These are phyloP conservation scores for Meriones unguiculatus DNA, from an alignment of 2,113 vertebrate genomes.

Conservation along the genomic window DNA sequence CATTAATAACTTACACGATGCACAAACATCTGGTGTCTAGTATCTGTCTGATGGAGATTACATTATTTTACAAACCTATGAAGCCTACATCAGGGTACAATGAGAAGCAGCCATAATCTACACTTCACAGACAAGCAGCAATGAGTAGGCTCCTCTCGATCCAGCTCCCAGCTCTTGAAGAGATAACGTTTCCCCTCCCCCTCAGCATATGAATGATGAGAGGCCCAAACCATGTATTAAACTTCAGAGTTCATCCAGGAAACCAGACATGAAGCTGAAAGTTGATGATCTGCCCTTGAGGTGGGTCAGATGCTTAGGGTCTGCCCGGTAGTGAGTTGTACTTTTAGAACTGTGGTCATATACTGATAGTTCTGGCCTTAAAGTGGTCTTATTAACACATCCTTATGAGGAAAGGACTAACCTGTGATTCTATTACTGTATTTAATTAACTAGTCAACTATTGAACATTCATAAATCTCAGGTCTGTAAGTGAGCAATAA, in stretches of 20 bases:
- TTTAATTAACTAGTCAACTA: slow-evolving; percentile 84
- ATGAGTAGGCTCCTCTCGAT: neutral
- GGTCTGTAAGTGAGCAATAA: slow-evolving; percentile 74
- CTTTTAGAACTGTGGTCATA: neutral
- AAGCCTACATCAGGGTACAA: accelerated
- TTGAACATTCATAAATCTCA: slow-evolving; percentile 74
- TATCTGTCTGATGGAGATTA: neutral
- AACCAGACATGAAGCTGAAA: neutral
- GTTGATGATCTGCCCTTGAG: slow-evolving; percentile 5
- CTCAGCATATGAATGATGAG: slow-evolving; percentile 25
- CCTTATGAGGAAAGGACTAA: slow-evolving; percentile 72
- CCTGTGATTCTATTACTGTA: slow-evolving; percentile 79
- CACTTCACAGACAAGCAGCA: neutral
- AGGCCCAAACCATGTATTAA: neutral
- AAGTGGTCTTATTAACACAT: slow-evolving; percentile 79
- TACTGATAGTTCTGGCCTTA: slow-evolving; percentile 61
- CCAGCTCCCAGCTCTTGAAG: neutral
- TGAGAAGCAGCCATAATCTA: neutral
- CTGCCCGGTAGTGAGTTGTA: neutral
- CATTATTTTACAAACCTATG: neutral
- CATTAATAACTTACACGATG: neutral
- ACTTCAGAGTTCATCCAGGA: slow-evolving; percentile 30
- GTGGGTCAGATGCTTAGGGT: neutral
- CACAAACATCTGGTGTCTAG: neutral
- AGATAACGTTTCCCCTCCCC: neutral